A percentile compares a stretch with the other conserved stretches of the same genome.
Conservation (phyloP, 2,888 invertebrate genomes). For the Mythimna lalbum region DNA sequence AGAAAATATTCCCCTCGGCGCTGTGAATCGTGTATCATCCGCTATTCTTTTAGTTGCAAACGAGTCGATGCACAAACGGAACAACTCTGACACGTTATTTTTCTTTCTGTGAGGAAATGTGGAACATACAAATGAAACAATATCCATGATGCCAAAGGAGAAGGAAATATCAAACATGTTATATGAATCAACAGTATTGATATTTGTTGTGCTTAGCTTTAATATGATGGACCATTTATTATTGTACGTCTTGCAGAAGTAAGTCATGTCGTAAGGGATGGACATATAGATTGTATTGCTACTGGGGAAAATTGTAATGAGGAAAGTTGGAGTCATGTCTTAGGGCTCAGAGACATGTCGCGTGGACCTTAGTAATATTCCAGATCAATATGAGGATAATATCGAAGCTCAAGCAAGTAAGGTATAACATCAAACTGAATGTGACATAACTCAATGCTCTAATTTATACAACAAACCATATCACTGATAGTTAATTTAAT, state of each 20-base stretch:
- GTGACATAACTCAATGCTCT: slow-evolving; percentile 9
- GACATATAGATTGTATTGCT: not conserved
- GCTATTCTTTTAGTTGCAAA: slow-evolving; percentile 52
- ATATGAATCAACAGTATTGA: slow-evolving; percentile 35
- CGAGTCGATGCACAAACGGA: slow-evolving; percentile 58
- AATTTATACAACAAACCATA: not conserved
- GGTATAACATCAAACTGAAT: not conserved
- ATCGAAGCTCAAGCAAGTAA: not conserved
- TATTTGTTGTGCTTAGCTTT: slow-evolving; percentile 20
- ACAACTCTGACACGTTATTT: slow-evolving; percentile 49
- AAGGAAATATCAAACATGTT: slow-evolving; percentile 23
- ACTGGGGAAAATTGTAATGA: not conserved
- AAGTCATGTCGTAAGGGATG: slow-evolving; percentile 7
- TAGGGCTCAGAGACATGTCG: not conserved
- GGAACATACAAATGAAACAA: slow-evolving; percentile 43
- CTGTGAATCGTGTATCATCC: slow-evolving; percentile 40
- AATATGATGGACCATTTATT: slow-evolving; percentile 2
- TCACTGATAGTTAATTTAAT: slow-evolving; percentile 1
- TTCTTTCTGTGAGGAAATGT: slow-evolving; percentile 35
- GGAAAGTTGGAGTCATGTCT: not conserved
- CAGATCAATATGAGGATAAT: not conserved
- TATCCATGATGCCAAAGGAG: slow-evolving; percentile 32
- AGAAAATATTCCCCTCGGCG: slow-evolving; percentile 22
- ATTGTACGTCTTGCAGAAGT: slow-evolving; percentile 11
- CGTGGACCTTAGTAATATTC: not conserved